Conservation (phyloP, 1,140 invertebrate species). For the Eulimnadia texana region DNA sequence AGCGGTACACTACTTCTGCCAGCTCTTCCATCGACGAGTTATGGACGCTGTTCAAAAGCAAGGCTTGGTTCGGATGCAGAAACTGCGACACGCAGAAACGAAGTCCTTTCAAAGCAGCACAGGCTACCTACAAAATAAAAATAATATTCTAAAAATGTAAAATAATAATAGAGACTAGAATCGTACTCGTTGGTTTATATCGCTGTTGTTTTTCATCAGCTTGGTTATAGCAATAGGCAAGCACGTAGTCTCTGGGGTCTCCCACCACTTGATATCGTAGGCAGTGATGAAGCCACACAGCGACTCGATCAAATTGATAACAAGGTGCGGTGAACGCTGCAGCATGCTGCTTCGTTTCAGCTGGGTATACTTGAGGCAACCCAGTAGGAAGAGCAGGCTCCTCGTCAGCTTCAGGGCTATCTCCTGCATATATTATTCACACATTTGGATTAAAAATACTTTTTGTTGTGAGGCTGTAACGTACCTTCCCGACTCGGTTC, state of each 20-base stretch:
- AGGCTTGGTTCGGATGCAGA: constrained; percentile 13
- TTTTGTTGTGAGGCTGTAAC: neutral
- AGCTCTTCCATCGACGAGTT: constrained; percentile 46
- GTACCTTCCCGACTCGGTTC: neutral
- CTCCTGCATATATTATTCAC: neutral
- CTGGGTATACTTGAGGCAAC: constrained; percentile 2
- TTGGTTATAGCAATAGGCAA: constrained; percentile 4
- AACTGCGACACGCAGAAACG: constrained; percentile 13
- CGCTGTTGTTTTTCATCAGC: constrained; percentile 3
- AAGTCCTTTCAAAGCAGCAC: constrained; percentile 9
- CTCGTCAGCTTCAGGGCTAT: constrained; percentile 4
- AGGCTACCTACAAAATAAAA: constrained; percentile 9
- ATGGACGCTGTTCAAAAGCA: constrained; percentile 45
- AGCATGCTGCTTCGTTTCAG: constrained; percentile 1
- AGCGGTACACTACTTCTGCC: constrained; percentile 45
- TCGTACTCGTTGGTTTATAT: neutral
- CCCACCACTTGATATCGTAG: constrained; percentile 12
- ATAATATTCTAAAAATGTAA: neutral
- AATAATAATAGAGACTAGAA: neutral
- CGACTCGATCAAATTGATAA: constrained; percentile 3
- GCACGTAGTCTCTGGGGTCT: constrained; percentile 5
- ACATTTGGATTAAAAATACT: neutral
- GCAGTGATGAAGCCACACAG: constrained; percentile 4
- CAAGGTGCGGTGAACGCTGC: neutral
- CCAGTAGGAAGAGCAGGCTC: neutral